Evolutionary conservation across 2,113 vertebrate genomes (phyloP).

Genomic region (Corvus moneduloides): DNA sequence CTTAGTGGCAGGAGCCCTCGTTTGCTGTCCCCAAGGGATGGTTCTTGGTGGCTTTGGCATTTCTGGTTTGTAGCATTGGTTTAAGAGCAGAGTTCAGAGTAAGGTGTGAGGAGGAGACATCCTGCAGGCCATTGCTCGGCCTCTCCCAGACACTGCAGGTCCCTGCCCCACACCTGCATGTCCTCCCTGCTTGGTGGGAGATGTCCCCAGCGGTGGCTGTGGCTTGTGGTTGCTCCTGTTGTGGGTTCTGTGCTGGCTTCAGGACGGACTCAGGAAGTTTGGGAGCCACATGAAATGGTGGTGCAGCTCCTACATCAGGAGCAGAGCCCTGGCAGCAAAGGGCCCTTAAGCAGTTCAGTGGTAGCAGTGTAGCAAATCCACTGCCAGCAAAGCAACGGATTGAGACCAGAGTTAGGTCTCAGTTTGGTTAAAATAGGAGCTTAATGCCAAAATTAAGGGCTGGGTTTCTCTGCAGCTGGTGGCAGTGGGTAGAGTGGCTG

Average conservation of each 20-base stretch:
- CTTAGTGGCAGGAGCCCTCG: conserved; percentile 2
- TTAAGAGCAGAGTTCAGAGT: background rate
- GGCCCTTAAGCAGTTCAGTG: background rate
- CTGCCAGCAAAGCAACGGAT: background rate
- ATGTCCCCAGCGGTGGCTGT: accelerated
- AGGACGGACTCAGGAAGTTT: background rate
- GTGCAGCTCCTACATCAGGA: background rate
- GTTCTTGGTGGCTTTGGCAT: background rate
- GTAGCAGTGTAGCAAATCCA: background rate
- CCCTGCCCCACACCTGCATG: accelerated
- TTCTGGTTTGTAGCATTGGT: background rate
- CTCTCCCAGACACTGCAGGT: background rate
- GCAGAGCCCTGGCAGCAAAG: background rate
- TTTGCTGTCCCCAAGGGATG: background rate
- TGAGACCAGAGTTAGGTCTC: background rate
- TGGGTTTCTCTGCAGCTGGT: background rate
- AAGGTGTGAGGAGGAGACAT: background rate
- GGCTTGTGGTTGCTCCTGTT: background rate
- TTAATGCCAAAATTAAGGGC: background rate
- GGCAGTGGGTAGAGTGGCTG: background rate
- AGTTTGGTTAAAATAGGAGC: background rate
- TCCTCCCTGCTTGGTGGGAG: background rate
- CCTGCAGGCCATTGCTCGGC: background rate
- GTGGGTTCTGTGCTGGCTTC: background rate
- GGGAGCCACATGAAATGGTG: accelerated